Conservation (phyloP, 2,888 invertebrate genomes). For the Opisthograptis luteolata region DNA sequence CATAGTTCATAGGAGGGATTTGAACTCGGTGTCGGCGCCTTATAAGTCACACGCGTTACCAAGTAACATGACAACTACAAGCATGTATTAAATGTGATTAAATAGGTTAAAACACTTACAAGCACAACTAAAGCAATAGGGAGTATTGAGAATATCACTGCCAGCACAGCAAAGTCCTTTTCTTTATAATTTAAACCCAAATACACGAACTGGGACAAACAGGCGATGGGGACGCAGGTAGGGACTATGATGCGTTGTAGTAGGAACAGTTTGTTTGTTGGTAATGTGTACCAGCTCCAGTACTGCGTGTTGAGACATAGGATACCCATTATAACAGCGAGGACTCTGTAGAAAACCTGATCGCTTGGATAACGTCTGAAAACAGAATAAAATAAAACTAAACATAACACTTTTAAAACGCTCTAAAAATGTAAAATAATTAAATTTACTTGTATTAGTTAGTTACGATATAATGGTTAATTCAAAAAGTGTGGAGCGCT, state of each 20-base stretch:
- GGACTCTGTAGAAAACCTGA: not conserved
- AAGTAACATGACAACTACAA: too few species aligned
- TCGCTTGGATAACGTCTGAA: conserved; percentile 5
- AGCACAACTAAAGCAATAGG: not conserved
- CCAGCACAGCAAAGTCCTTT: not conserved
- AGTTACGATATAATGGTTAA: too few species aligned
- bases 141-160: not conserved
- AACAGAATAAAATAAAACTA: too few species aligned
- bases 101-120: not conserved
- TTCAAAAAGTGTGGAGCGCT: too few species aligned
- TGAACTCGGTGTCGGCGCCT: too few species aligned
- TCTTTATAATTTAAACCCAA: not conserved
- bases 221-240: not conserved
- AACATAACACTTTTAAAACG: too few species aligned
- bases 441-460: too few species aligned
- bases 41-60: too few species aligned
- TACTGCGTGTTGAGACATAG: conserved; percentile 1
- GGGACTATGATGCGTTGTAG: not conserved
- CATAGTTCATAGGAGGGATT: too few species aligned
- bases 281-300: not conserved
- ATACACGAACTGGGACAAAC: not conserved
- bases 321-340: not conserved
- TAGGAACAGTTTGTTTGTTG: not conserved
- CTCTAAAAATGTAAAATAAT: too few species aligned
- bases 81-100: too few species aligned